phyloP scores from a whole-genome alignment of 2,113 vertebrate species.

The Hypanus sabinus region DNA sequence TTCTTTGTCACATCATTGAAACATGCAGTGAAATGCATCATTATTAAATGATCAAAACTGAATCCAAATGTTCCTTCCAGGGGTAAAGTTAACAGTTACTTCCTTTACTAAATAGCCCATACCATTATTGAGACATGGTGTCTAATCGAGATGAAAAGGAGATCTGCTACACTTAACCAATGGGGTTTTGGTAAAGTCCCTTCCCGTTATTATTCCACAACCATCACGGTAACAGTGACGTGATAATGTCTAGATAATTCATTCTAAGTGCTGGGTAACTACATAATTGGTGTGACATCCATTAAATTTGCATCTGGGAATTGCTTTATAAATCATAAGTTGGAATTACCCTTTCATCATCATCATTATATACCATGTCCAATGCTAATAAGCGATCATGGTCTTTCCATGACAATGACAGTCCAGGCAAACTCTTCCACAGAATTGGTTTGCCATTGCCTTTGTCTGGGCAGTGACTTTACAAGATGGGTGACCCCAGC shows the following conservation, averaged over 20 bases:
- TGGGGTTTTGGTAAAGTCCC: neutral
- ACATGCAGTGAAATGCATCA: no score
- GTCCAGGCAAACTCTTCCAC: no score
- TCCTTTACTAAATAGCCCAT: neutral
- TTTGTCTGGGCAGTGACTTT: no score
- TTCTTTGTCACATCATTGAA: no score
- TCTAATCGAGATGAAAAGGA: neutral
- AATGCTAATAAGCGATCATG: no score
- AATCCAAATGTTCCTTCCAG: neutral
- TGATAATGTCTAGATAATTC: neutral
- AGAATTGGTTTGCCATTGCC: no score
- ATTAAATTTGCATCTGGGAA: neutral
- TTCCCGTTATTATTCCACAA: neutral
- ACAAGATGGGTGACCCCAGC: no score
- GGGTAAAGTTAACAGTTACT: neutral
- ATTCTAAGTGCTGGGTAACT: neutral
- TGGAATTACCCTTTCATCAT: neutral
- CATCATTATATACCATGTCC: no score
- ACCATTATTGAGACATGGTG: neutral
- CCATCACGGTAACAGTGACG: neutral
- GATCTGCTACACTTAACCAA: neutral
- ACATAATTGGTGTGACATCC: neutral
- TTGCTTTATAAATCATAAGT: neutral
- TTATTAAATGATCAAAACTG: neutral
- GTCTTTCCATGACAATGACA: no score